Evolutionary conservation across 2,797 vertebrate species (phyloP).

Genomic region (Coracias cyanogaster): DNA sequence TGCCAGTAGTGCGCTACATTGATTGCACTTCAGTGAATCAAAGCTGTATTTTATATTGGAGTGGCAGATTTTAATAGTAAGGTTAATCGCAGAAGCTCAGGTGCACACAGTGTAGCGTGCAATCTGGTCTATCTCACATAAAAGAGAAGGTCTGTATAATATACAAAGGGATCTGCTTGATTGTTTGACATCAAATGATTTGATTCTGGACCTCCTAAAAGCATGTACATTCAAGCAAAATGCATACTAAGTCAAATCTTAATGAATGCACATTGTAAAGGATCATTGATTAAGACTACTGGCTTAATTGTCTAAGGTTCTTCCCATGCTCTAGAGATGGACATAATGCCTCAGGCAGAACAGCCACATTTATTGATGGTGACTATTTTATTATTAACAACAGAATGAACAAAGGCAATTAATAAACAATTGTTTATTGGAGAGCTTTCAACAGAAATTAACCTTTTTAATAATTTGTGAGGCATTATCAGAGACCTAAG

Average conservation of each 20-base stretch:
- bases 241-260: neutral
- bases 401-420: neutral
- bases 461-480: neutral
- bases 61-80: neutral
- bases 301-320: neutral
- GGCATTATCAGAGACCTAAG: neutral
- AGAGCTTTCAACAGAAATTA: conserved; percentile 4
- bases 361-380: neutral
- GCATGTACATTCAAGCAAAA: neutral
- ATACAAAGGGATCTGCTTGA: neutral
- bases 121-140: neutral
- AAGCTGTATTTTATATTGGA: neutral
- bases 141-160: neutral
- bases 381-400: conserved; percentile 31
- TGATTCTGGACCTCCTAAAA: neutral
- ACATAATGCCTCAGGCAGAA: neutral
- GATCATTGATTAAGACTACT: neutral
- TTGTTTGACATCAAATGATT: neutral
- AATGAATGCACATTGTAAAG: neutral
- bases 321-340: neutral
- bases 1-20: neutral
- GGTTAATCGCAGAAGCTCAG: neutral
- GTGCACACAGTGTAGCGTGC: neutral
- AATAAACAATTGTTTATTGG: conserved; percentile 17
- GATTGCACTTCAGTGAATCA: conserved; percentile 2